These are phyloP conservation scores for Caradrina clavipalpis DNA, from an alignment of 2,888 invertebrate genomes.

Conservation along the genomic window DNA sequence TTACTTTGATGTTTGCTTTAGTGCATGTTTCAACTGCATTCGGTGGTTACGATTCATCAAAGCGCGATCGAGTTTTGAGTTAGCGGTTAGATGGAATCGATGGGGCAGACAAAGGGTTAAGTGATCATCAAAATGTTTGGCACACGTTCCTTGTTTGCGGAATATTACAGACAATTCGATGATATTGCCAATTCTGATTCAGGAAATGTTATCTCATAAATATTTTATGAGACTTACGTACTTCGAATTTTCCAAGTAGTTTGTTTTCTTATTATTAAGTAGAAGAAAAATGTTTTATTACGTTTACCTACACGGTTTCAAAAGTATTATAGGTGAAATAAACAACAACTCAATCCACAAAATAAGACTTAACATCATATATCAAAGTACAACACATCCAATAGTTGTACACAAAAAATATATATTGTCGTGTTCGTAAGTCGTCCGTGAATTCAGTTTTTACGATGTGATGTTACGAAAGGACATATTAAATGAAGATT, in stretches of 20 bases:
- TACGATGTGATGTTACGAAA: constrained; percentile 74
- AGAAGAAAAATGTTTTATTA: constrained; percentile 7
- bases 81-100: constrained; percentile 26
- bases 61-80: constrained; percentile 25
- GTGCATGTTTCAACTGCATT: constrained; percentile 56
- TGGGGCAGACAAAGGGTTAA: constrained; percentile 29
- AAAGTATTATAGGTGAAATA: background rate
- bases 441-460: constrained; percentile 75
- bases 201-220: constrained; percentile 39
- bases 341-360: constrained; percentile 5
- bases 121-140: constrained; percentile 39
- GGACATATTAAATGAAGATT: constrained; percentile 87
- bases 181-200: constrained; percentile 20
- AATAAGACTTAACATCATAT: constrained; percentile 26
- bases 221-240: constrained; percentile 28
- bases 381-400: constrained; percentile 48
- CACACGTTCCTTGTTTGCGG: constrained; percentile 30
- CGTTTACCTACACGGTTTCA: background rate
- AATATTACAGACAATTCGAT: constrained; percentile 30
- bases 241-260: constrained; percentile 12
- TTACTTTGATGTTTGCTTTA: constrained; percentile 62
- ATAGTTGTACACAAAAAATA: constrained; percentile 62
- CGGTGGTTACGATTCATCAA: constrained; percentile 48
- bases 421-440: constrained; percentile 65
- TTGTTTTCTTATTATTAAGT: constrained; percentile 15